Conservation (phyloP, 2,113 vertebrate species). For the Prinia subflava region DNA sequence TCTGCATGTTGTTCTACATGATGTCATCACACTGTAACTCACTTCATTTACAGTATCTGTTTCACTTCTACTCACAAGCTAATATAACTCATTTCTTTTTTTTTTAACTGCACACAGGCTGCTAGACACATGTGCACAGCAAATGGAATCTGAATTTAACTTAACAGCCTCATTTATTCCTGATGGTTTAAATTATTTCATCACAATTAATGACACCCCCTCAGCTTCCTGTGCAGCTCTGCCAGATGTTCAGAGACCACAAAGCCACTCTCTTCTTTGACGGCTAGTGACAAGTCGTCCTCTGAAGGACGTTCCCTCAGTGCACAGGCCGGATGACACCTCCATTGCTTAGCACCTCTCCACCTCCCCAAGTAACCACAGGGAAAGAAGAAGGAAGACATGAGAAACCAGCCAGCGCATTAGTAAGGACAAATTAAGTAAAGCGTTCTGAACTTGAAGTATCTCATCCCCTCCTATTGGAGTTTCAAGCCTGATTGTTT, state of each 20-base stretch:
- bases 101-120: constrained; percentile 72
- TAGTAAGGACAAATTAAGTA: constrained; percentile 62
- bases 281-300: constrained; percentile 88
- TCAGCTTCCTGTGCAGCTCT: constrained; percentile 84
- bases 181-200: constrained; percentile 99
- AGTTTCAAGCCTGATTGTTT: constrained; percentile 41
- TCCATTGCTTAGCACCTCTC: constrained; percentile 77
- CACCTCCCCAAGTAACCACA: constrained; percentile 66
- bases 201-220: constrained; percentile 98
- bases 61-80: constrained; percentile 78
- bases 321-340: constrained; percentile 75
- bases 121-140: constrained; percentile 81
- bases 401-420: constrained; percentile 59
- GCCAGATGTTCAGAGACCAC: constrained; percentile 98
- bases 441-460: constrained; percentile 46
- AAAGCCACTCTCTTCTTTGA: constrained; percentile 86
- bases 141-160: constrained; percentile 88
- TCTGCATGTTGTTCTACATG: constrained; percentile 68
- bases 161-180: constrained; percentile 98
- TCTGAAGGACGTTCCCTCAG: constrained; percentile 88
- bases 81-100: constrained; percentile 69
- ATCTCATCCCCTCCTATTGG: constrained; percentile 19
- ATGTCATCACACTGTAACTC: constrained; percentile 72
- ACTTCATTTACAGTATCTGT: constrained; percentile 78
- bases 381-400: constrained; percentile 66